A percentile compares a stretch with the other conserved stretches of the same genome.
Conservation (phyloP, 35 echinoderm and acorn worm genomes). For the Heliocidaris erythrogramma region DNA sequence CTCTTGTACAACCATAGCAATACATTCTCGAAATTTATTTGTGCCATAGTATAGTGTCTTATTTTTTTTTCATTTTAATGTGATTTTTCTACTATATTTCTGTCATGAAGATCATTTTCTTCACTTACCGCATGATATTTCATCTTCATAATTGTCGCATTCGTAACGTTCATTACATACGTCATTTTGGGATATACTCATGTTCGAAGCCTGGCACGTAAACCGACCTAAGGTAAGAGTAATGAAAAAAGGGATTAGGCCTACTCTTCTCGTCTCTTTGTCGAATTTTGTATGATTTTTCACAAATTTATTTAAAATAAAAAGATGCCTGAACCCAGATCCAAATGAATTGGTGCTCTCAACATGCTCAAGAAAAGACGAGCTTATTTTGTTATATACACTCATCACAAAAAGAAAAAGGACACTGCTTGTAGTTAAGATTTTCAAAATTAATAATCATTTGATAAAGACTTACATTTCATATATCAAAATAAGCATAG, state of each 20-base stretch:
- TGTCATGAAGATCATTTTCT: too few relatives aligned
- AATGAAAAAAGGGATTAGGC: background rate
- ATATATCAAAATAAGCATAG: too few relatives aligned
- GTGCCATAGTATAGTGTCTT: too few relatives aligned
- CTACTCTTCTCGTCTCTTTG: background rate
- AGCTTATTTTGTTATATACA: too few relatives aligned
- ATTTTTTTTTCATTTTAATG: too few relatives aligned
- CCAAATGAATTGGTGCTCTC: background rate
- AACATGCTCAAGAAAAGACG: too few relatives aligned
- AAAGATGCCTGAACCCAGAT: background rate
- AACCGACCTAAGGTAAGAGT: background rate
- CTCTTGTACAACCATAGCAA: too few relatives aligned
- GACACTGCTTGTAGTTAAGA: background rate
- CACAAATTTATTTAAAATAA: background rate
- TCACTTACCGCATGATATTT: conserved; percentile 2
- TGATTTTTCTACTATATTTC: too few relatives aligned
- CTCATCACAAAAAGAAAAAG: too few relatives aligned
- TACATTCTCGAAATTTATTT: too few relatives aligned
- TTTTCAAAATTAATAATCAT: background rate
- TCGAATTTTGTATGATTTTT: too few relatives aligned
- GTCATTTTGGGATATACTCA: background rate
- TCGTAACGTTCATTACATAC: background rate
- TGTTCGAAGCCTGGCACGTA: background rate
- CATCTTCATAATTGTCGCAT: background rate
- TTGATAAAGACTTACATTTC: too few relatives aligned